phyloP scores from a whole-genome alignment of 2,797 vertebrate species.

The Hoplostethus atlanticus region DNA sequence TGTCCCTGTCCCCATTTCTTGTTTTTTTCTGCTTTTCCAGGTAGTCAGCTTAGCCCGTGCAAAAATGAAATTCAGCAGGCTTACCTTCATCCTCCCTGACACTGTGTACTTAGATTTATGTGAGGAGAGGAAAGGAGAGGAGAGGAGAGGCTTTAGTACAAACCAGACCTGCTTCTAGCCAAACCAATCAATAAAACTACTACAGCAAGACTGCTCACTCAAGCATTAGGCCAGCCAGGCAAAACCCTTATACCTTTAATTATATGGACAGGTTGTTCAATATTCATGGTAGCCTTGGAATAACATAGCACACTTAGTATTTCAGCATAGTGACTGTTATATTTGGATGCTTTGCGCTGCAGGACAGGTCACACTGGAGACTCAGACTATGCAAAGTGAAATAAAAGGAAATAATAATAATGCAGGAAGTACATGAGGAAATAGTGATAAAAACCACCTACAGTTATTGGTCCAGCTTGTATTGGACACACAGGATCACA shows the following conservation, averaged over 20 bases:
- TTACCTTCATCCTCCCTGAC: too few relatives aligned
- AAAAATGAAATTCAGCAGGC: too few relatives aligned
- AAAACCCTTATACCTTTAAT: background rate
- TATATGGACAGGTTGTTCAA: too few relatives aligned
- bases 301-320: background rate
- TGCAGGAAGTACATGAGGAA: background rate
- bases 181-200: conserved; percentile 42
- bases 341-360: background rate
- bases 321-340: background rate
- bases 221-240: conserved; percentile 1
- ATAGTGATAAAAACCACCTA: background rate
- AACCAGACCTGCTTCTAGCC: background rate
- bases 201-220: conserved; percentile 13
- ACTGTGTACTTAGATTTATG: too few relatives aligned
- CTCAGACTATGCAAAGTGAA: background rate
- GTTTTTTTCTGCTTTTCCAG: too few relatives aligned
- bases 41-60: too few relatives aligned
- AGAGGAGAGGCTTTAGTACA: conserved; percentile 24
- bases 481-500: too few relatives aligned
- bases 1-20: too few relatives aligned
- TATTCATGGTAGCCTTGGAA: too few relatives aligned
- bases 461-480: too few relatives aligned
- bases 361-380: background rate
- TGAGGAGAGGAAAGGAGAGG: background rate
- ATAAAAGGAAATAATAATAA: background rate